Evolutionary conservation across 2,113 vertebrate genomes (phyloP).

Genomic region (Chascanopsetta lugubris): DNA sequence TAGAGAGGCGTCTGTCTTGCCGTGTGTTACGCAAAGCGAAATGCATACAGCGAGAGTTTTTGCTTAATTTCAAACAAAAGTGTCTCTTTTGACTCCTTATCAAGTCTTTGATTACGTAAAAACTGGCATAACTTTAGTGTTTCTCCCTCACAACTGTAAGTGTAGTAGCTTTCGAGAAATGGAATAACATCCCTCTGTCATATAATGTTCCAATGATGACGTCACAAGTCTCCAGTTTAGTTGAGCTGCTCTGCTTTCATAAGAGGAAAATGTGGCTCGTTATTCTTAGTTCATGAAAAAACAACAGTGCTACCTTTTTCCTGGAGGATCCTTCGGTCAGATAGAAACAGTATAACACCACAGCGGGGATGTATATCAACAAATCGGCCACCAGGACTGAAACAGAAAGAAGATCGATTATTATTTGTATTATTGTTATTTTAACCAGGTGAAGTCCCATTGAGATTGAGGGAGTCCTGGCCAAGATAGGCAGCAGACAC

Average conservation of each 20-base stretch:
- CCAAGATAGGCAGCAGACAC: no score
- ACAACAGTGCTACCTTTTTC: constrained; percentile 84
- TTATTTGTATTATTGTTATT: no score
- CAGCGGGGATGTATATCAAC: constrained; percentile 92
- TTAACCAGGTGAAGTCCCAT: no score
- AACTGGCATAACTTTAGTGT: constrained; percentile 2
- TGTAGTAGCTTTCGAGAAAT: not conserved
- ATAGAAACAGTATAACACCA: constrained; percentile 88
- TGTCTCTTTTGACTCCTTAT: not conserved
- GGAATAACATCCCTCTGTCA: constrained; percentile 8
- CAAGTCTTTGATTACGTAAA: constrained; percentile 1
- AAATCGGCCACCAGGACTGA: constrained; percentile 92
- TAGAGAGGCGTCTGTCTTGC: not conserved
- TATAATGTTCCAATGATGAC: constrained; percentile 1
- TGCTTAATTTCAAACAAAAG: not conserved
- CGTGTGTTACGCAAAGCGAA: not conserved
- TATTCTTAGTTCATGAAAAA: not conserved
- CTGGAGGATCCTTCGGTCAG: constrained; percentile 86
- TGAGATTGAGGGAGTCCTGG: no score
- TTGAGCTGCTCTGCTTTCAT: constrained; percentile 27
- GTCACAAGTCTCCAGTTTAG: constrained; percentile 13
- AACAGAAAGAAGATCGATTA: constrained; percentile 32
- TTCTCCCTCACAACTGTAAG: constrained; percentile 13
- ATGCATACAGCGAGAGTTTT: not conserved
- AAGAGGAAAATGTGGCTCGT: constrained; percentile 10